Conservation (phyloP, 2,113 vertebrate species). For the Sardina pilchardus region DNA sequence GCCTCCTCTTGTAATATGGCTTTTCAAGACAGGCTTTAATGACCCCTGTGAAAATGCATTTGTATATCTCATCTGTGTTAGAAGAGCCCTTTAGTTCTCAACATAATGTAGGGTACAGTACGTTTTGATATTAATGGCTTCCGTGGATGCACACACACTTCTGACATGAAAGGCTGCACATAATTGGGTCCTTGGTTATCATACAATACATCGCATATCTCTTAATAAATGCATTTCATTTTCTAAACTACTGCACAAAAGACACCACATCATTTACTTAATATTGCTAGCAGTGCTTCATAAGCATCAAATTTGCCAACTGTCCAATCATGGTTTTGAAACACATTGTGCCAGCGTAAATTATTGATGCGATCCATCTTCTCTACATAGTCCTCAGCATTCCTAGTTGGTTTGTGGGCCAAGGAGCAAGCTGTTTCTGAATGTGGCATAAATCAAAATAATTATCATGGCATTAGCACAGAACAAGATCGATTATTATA, state of each 20-base stretch:
- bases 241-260: background rate
- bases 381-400: conserved; percentile 1
- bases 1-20: background rate
- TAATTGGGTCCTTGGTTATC: background rate
- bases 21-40: background rate
- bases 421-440: conserved; percentile 4
- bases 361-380: conserved; percentile 12
- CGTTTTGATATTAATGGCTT: background rate
- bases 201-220: background rate
- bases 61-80: background rate
- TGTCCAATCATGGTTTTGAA: conserved; percentile 9
- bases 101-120: background rate
- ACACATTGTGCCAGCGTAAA: conserved; percentile 12
- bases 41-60: background rate
- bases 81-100: background rate
- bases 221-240: background rate
- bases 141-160: background rate
- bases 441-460: conserved; percentile 10
- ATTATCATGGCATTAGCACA: conserved; percentile 20
- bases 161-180: background rate
- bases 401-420: background rate
- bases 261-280: background rate
- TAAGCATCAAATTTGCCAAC: background rate
- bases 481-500: conserved; percentile 16
- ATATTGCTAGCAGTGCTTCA: background rate